Conservation (phyloP, 1,140 invertebrate species). For the Zaprionus taronus region DNA sequence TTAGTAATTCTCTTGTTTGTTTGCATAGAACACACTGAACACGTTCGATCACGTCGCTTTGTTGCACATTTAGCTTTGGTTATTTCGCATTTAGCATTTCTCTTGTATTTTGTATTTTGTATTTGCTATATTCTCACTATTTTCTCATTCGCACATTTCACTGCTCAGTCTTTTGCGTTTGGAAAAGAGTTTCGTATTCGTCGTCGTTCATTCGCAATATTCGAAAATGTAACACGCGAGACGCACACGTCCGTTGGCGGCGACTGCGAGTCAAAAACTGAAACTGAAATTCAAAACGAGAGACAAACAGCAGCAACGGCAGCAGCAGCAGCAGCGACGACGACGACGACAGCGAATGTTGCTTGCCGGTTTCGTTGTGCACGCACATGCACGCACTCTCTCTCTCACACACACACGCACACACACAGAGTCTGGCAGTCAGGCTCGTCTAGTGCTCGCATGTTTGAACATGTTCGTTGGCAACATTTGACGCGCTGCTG, state of each 20-base stretch:
- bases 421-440: neutral
- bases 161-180: slow-evolving; percentile 44
- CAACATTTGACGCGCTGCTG: slow-evolving; percentile 30
- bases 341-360: neutral
- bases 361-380: slow-evolving; percentile 10
- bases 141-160: slow-evolving; percentile 30
- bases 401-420: neutral
- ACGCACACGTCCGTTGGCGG: slow-evolving; percentile 65
- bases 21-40: slow-evolving; percentile 5
- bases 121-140: slow-evolving; percentile 18
- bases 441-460: slow-evolving; percentile 6
- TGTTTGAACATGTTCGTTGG: slow-evolving; percentile 37
- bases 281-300: slow-evolving; percentile 57
- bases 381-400: neutral
- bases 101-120: slow-evolving; percentile 1
- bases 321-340: slow-evolving; percentile 13
- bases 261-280: slow-evolving; percentile 73
- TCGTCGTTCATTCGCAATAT: slow-evolving; percentile 52
- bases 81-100: neutral
- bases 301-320: slow-evolving; percentile 28
- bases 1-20: neutral
- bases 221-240: slow-evolving; percentile 49
- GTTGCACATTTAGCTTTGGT: slow-evolving; percentile 33
- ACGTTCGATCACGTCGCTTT: slow-evolving; percentile 11
- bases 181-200: slow-evolving; percentile 70